Percentiles rank a stretch among this genome's conserved stretches.
These are phyloP conservation scores for Leptodactylus fallax DNA, from an alignment of 2,797 vertebrate species.

Conservation along the genomic window DNA sequence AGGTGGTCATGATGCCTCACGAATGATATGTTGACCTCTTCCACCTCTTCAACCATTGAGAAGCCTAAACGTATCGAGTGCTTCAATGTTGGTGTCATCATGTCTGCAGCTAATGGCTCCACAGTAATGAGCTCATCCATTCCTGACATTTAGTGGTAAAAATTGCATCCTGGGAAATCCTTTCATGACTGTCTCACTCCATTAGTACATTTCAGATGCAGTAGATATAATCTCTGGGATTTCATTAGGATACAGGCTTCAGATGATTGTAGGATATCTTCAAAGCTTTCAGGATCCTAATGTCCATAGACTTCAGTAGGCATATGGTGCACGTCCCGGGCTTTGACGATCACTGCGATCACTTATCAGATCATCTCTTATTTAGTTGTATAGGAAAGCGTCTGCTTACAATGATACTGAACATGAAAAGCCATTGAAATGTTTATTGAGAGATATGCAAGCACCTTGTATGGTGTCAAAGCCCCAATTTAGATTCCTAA, in stretches of 20 bases:
- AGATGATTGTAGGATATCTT: constrained; percentile 15
- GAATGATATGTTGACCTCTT: not conserved
- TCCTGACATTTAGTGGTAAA: constrained; percentile 9
- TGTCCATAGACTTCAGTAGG: not conserved
- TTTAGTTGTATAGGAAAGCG: not conserved
- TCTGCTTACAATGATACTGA: no score
- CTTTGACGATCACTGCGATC: constrained; percentile 13
- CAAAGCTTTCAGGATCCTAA: not conserved
- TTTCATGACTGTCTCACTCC: not conserved
- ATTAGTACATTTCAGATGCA: constrained; percentile 1
- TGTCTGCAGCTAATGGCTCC: not conserved
- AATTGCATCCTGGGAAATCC: not conserved
- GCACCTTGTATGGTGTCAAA: not conserved
- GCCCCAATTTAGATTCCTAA: no score
- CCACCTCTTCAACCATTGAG: no score
- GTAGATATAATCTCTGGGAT: not conserved
- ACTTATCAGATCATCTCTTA: constrained; percentile 6
- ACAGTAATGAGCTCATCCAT: not conserved
- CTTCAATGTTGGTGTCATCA: not conserved
- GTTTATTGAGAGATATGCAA: not conserved
- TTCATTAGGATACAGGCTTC: not conserved
- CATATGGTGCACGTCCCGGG: not conserved
- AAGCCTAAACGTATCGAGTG: not conserved
- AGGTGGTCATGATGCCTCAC: not conserved
- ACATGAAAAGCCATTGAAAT: not conserved